These are phyloP conservation scores for Melieria crassipennis DNA, from an alignment of 2,888 invertebrate genomes.

Conservation along the genomic window DNA sequence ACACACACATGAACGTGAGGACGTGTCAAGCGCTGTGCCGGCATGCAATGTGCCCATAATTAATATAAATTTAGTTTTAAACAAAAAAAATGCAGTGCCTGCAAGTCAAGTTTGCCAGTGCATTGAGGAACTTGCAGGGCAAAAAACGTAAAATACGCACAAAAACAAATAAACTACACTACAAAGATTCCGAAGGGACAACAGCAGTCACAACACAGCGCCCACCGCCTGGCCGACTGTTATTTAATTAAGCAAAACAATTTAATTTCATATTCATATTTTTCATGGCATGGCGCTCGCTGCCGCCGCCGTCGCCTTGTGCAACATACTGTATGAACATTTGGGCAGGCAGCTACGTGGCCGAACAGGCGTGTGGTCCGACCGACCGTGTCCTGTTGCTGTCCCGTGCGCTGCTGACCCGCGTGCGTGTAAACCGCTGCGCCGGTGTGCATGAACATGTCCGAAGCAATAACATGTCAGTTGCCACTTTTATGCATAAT, in stretches of 20 bases:
- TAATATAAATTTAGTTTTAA: conserved; percentile 35
- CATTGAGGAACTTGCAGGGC: conserved; percentile 17
- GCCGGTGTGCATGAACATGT: not conserved
- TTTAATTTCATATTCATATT: conserved; percentile 57
- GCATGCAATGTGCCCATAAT: conserved; percentile 33
- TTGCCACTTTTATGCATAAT: conserved; percentile 59
- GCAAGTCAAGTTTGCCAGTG: conserved; percentile 3
- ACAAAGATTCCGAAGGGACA: not conserved
- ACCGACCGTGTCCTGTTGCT: not conserved
- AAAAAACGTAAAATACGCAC: conserved; percentile 8
- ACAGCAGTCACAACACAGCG: conserved; percentile 17
- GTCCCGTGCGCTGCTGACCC: not conserved
- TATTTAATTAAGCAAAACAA: conserved; percentile 62
- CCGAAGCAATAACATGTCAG: conserved; percentile 41
- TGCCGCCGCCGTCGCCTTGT: not conserved
- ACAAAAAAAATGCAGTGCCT: conserved; percentile 8
- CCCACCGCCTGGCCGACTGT: conserved; percentile 41
- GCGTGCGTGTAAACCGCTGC: conserved; percentile 8
- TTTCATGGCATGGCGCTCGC: conserved; percentile 20
- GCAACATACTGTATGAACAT: not conserved
- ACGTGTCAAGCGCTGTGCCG: conserved; percentile 24
- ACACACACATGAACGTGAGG: conserved; percentile 3
- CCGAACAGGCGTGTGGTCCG: conserved; percentile 27
- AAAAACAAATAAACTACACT: conserved; percentile 6
- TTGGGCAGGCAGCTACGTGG: not conserved